Evolutionary conservation across 2,797 vertebrate genomes (phyloP).

Genomic region (Catamblyrhynchus diadema): DNA sequence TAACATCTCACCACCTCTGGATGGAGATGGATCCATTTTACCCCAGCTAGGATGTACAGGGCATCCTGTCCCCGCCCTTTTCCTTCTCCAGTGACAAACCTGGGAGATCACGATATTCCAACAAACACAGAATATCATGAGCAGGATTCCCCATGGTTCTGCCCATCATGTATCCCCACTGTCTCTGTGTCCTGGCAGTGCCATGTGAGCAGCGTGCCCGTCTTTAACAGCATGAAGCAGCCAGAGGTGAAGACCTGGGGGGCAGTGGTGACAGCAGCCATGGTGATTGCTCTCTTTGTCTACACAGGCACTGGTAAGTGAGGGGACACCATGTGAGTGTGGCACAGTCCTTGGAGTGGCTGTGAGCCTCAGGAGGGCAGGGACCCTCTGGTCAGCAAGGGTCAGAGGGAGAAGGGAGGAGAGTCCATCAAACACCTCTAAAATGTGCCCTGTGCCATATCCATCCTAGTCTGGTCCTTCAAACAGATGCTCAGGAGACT

Average conservation of each 20-base stretch:
- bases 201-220: constrained; percentile 94
- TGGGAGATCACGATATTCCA: fast-evolving
- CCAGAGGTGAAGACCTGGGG: constrained; percentile 89
- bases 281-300: constrained; percentile 92
- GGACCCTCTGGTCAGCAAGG: background rate
- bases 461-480: background rate
- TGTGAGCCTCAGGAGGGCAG: background rate
- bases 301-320: constrained; percentile 92
- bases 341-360: background rate
- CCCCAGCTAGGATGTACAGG: background rate
- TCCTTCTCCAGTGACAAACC: background rate
- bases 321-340: fast-evolving
- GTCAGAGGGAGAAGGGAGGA: background rate
- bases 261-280: constrained; percentile 86
- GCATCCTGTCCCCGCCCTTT: background rate
- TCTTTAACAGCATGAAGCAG: constrained; percentile 94
- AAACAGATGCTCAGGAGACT: background rate
- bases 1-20: background rate
- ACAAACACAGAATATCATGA: fast-evolving
- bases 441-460: background rate
- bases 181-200: constrained; percentile 76
- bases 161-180: background rate
- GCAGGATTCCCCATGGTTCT: background rate
- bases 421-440: background rate
- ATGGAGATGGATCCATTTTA: background rate